Conservation (phyloP, 2,888 invertebrate species). For the Gonocerus acuteangulatus region DNA sequence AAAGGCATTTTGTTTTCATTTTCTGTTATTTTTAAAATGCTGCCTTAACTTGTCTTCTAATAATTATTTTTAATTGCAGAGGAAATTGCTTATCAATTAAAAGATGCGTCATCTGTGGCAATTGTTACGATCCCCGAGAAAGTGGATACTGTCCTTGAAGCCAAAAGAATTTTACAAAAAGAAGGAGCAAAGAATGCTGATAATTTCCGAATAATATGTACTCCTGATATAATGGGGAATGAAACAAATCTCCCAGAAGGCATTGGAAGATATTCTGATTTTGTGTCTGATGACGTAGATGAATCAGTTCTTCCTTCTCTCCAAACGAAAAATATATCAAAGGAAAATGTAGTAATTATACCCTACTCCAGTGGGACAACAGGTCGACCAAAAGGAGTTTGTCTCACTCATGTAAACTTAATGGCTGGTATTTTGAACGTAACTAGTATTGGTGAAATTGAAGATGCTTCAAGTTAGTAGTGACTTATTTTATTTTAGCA, state of each 20-base stretch:
- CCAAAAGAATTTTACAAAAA: constrained; percentile 13
- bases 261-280: not conserved
- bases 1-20: too few species aligned
- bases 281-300: constrained; percentile 1
- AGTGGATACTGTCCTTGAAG: constrained; percentile 22
- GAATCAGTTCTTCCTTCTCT: not conserved
- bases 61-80: too few species aligned
- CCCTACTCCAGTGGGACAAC: constrained; percentile 33
- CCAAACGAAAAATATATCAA: not conserved
- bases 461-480: constrained; percentile 34
- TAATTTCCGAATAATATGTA: constrained; percentile 20
- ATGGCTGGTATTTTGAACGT: constrained; percentile 31
- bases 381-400: constrained; percentile 31
- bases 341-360: constrained; percentile 19
- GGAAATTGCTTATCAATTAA: constrained; percentile 30
- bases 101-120: constrained; percentile 20
- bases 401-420: constrained; percentile 28
- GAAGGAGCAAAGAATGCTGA: not conserved
- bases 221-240: constrained; percentile 24
- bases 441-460: constrained; percentile 20
- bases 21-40: too few species aligned
- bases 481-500: not conserved
- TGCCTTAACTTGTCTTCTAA: too few species aligned
- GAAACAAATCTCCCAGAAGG: constrained; percentile 15
- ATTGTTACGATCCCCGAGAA: constrained; percentile 26